These are phyloP conservation scores for Conopomorpha cramerella DNA, from an alignment of 1,140 invertebrate genomes.

Conservation along the genomic window DNA sequence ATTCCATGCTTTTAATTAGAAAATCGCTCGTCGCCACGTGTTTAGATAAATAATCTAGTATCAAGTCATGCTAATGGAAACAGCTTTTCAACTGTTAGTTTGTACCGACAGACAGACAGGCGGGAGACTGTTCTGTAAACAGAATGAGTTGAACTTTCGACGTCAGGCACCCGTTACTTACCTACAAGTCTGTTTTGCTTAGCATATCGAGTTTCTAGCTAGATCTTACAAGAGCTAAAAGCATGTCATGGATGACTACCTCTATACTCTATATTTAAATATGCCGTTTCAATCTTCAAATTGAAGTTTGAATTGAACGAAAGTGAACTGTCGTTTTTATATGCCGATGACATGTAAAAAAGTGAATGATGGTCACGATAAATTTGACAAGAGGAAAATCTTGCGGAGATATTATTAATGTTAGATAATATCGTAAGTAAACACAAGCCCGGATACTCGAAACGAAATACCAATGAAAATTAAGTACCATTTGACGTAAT, in stretches of 20 bases:
- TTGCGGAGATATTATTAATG: no score
- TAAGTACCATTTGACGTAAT: no score
- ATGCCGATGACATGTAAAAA: neutral
- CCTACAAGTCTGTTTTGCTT: neutral
- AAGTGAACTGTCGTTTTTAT: no score
- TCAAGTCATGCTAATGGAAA: conserved; percentile 10
- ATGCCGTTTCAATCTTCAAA: neutral
- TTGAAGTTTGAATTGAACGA: no score
- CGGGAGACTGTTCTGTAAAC: conserved; percentile 3
- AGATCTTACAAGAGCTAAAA: neutral
- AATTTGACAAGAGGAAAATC: conserved; percentile 20
- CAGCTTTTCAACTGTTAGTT: conserved; percentile 7
- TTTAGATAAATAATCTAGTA: conserved; percentile 10
- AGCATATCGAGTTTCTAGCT: neutral
- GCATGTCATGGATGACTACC: neutral
- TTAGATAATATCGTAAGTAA: no score
- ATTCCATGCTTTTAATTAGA: no score
- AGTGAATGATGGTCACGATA: neutral
- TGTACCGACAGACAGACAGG: no score
- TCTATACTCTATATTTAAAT: neutral
- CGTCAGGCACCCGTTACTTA: neutral
- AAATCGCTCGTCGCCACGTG: conserved; percentile 7
- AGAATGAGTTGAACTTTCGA: neutral
- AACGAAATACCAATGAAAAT: no score
- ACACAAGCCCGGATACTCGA: no score